Percentiles rank a stretch among this genome's conserved stretches.
phyloP scores from a whole-genome alignment of 2,888 invertebrate genomes.

The Watsonalla binaria region DNA sequence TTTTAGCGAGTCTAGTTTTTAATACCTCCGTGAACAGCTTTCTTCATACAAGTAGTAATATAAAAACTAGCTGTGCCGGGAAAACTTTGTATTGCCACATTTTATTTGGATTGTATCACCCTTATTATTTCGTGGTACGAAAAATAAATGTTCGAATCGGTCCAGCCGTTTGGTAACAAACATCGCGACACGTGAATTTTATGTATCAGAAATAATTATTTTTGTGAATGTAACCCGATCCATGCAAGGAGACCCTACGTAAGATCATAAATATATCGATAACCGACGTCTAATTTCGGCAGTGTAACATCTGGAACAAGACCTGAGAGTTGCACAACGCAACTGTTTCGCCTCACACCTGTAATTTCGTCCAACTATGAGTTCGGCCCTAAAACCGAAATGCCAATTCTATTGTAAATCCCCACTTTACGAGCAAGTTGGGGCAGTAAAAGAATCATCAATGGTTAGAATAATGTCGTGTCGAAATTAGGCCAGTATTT shows the following conservation, averaged over 20 bases:
- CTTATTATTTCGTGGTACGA: no score
- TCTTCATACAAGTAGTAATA: no score
- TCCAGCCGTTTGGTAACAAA: no score
- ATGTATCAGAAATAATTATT: background rate
- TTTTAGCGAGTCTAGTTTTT: no score
- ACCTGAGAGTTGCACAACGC: slow-evolving; percentile 28
- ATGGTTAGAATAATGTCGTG: background rate
- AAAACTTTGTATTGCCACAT: no score
- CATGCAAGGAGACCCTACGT: slow-evolving; percentile 20
- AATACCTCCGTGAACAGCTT: no score
- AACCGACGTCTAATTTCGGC: slow-evolving; percentile 27
- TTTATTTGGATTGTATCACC: no score
- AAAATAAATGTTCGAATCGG: no score
- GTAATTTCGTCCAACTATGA: slow-evolving; percentile 35
- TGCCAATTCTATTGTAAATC: slow-evolving; percentile 7
- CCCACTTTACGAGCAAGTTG: slow-evolving; percentile 6
- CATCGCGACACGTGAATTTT: background rate
- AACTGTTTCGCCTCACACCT: slow-evolving; percentile 16
- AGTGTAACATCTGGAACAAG: slow-evolving; percentile 32
- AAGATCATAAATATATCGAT: slow-evolving; percentile 33
- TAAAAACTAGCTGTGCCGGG: no score
- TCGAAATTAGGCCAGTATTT: background rate
- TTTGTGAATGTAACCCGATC: slow-evolving; percentile 25
- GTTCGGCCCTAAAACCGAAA: slow-evolving; percentile 20
- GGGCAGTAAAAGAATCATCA: background rate